Conservation (phyloP, 2,888 invertebrate species). For the Dermolepida albohirtum region DNA sequence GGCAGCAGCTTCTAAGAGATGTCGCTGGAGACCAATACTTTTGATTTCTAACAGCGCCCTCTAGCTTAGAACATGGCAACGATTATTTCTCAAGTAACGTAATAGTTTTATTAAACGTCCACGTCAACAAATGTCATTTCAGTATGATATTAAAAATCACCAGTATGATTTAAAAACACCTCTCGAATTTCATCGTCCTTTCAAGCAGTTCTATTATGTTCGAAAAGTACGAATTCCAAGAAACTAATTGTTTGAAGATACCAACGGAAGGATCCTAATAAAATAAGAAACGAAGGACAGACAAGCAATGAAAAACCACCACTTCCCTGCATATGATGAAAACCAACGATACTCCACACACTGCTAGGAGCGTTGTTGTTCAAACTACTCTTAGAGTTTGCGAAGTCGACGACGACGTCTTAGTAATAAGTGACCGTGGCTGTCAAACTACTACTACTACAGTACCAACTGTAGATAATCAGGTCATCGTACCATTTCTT, state of each 20-base stretch:
- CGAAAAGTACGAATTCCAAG: not conserved
- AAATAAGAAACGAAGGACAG: not conserved
- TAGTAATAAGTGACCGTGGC: slow-evolving; percentile 43
- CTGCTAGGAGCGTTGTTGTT: slow-evolving; percentile 31
- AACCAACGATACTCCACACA: slow-evolving; percentile 21
- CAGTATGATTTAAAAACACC: slow-evolving; percentile 27
- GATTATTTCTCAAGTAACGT: too few species aligned
- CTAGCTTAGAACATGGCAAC: too few species aligned
- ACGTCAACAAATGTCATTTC: slow-evolving; percentile 10
- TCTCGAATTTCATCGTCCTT: not conserved
- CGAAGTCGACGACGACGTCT: slow-evolving; percentile 30
- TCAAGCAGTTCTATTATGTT: slow-evolving; percentile 5
- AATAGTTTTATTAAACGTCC: not conserved
- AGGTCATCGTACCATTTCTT: slow-evolving; percentile 43
- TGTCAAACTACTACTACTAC: slow-evolving; percentile 48
- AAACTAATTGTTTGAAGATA: not conserved
- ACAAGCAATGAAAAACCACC: slow-evolving; percentile 17
- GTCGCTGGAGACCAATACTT: too few species aligned
- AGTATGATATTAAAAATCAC: slow-evolving; percentile 24
- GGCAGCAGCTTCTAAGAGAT: too few species aligned
- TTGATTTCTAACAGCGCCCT: too few species aligned
- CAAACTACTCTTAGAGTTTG: slow-evolving; percentile 42
- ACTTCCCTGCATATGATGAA: slow-evolving; percentile 16
- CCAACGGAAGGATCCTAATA: not conserved
- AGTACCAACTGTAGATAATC: slow-evolving; percentile 33